A percentile compares a stretch with the other conserved stretches of the same genome.
Evolutionary conservation across 2,888 invertebrate genomes (phyloP).

Genomic region (Cephus pygmeus): DNA sequence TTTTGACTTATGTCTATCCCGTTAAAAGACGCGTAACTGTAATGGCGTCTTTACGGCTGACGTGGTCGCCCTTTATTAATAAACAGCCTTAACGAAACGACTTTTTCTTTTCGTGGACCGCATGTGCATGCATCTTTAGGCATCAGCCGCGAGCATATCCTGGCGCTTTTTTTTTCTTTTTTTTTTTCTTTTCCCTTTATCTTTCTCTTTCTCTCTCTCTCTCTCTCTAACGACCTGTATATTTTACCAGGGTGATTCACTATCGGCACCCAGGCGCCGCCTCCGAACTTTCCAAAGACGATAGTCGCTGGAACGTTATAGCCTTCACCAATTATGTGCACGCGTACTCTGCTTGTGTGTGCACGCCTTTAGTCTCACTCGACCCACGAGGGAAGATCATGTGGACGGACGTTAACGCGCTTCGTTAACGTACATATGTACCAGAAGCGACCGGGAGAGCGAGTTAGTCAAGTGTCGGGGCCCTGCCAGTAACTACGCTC

Average conservation of each 20-base stretch:
- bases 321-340: constrained; percentile 65
- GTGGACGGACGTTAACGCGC: not conserved
- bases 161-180: not conserved
- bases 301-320: constrained; percentile 35
- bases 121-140: not conserved
- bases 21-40: not conserved
- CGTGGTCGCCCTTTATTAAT: constrained; percentile 12
- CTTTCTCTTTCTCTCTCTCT: not conserved
- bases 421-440: not conserved
- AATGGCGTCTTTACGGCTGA: not conserved
- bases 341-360: constrained; percentile 58
- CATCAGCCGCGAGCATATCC: not conserved
- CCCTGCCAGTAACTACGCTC: not conserved
- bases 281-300: constrained; percentile 50
- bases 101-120: constrained; percentile 4
- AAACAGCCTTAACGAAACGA: constrained; percentile 15
- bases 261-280: constrained; percentile 3
- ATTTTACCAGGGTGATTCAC: constrained; percentile 26
- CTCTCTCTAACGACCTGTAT: constrained; percentile 16
- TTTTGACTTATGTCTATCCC: not conserved
- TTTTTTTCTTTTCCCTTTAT: not conserved
- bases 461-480: not conserved
- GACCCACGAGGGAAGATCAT: not conserved
- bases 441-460: not conserved
- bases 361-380: not conserved